Base-by-base conservation (phyloP, 1,140 invertebrate genomes). In the Bombus sylvicola region DNA sequence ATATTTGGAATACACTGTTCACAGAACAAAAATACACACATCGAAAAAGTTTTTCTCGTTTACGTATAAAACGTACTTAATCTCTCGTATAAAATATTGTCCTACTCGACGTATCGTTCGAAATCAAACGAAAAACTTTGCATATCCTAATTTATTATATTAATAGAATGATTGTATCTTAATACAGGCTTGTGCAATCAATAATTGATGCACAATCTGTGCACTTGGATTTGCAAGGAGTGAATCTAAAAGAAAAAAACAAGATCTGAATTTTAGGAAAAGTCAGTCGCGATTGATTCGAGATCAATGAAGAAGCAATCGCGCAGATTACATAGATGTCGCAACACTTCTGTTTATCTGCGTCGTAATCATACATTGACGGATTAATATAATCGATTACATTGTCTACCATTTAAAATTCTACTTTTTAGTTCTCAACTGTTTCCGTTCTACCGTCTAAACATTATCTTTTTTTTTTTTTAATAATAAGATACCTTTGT, bases 301-400 rank as follows among this genome's bases (percentile, higher is more conserved):
- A 90, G 89, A 90, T 91, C 89, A 87, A 85, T 69, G 81, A 64
- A 91, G 78, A 90, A 83, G 69, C 78, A 77, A 87, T 85, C 79
- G 75, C 87, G 69, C 79, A n/a, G 69, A 64, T 68, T 64, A 68
- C 64, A 47, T n/a, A 12, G 31, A 85, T 28, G 39, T 59, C 62
- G 78, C 43, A 62, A 71, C 15, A 37, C 28, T 76, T 72, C n/a
- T 77, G 18, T 41, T 75, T 39, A 25, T 87, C 74, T 39, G 78
- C 85, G 68, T 37, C 62, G 73, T 89, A 81, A 85, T 89, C 62
- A 57, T 88, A 90, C 64, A 72, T 75, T 83, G 79, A 90, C 85
- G 82, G 71, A 87, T 81, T 90, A 90, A 88, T 81, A 89, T 78
- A 90, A 80, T 80, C 64, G 86, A 64, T 90, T 90, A 90, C 74